Percentiles rank a stretch among this genome's conserved stretches.
Conservation (phyloP, 2,888 invertebrate species). For the Apodemia mormo region DNA sequence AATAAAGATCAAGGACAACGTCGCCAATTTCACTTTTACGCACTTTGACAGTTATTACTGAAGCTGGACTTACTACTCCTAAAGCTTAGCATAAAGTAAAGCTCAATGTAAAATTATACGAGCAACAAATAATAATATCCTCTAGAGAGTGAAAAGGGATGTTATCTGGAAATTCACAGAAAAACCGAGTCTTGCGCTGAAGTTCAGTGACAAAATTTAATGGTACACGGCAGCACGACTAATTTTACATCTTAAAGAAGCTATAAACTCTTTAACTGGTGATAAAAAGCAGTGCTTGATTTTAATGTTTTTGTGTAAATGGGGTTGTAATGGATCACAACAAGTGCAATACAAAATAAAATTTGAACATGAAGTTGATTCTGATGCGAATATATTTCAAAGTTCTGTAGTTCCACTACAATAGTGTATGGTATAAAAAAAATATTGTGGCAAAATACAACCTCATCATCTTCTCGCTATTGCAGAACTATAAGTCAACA, state of each 20-base stretch:
- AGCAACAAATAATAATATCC: slow-evolving; percentile 23
- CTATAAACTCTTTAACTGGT: not conserved
- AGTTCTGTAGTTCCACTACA: slow-evolving; percentile 23
- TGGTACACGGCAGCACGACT: slow-evolving; percentile 24
- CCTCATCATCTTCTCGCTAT: slow-evolving; percentile 24
- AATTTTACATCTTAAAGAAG: slow-evolving; percentile 10
- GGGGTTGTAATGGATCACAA: slow-evolving; percentile 24
- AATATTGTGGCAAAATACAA: slow-evolving; percentile 30
- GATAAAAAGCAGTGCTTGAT: slow-evolving; percentile 5
- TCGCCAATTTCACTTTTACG: not conserved
- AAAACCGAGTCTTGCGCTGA: slow-evolving; percentile 31
- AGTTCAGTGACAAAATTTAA: slow-evolving; percentile 27
- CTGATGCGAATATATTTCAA: slow-evolving; percentile 23
- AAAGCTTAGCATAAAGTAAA: too few species aligned
- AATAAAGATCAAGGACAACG: too few species aligned
- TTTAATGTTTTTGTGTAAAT: slow-evolving; percentile 15
- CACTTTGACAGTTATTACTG: slow-evolving; percentile 24
- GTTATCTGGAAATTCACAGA: slow-evolving; percentile 32
- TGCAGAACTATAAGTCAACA: slow-evolving; percentile 12
- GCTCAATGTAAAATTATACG: slow-evolving; percentile 30
- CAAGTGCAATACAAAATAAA: slow-evolving; percentile 1
- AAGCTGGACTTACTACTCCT: slow-evolving; percentile 29
- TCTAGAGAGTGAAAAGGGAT: slow-evolving; percentile 19
- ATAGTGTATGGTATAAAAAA: slow-evolving; percentile 17
- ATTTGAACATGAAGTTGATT: slow-evolving; percentile 22